Base-by-base conservation (phyloP, 2,113 vertebrate species). In the Dasyprocta punctata region DNA sequence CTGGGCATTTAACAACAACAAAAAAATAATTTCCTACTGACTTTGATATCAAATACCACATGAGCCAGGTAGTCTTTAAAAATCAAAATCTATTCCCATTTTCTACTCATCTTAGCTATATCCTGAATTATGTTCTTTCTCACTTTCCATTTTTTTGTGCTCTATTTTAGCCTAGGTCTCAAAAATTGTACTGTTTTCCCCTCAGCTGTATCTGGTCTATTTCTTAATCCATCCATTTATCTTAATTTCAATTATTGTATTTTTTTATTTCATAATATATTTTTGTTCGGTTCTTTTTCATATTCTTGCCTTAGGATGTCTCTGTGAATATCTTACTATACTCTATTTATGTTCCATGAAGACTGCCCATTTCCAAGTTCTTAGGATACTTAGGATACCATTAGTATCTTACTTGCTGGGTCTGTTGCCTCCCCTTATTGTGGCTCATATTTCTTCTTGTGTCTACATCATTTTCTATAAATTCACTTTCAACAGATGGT, bases 261-360 rank as follows among this genome's bases (percentile, higher is more conserved):
- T 78, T 95, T n/a, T 89, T 88, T 0, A 67, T 61, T 75, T 90
- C 47, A 52, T 22, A 47, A 90, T n/a, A n/a, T n/a, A n/a, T 84
- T 26, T 67, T 26, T 67, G 82, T n/a, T 56, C 71, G 52, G 5
- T 80, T 81, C 19, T 73, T 87, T 93, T 83, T 52, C 20, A 77
- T 38, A 78, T 86, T 54, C 86, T 91, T 71, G 44, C 24, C 73
- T 78, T 78, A 54, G 20, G 28, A 89, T 87, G 81, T 56, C 54
- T 91, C 82, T 95, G n/a, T n/a, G 0, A 92, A 44, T 90, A 96
- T 49, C 94, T 89, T 88, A 78, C 75, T 90, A 83, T 14, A 84
- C 19, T 71, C 83, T 58, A 19, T 54, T 69, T 44, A 78, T 61
- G 33, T 6, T 71, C 44, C 26, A 33, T 41, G 36, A 75, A 85